A percentile compares a stretch with the other conserved stretches of the same genome.
Conservation (phyloP, 2,113 vertebrate genomes). For the Microtus pennsylvanicus region DNA sequence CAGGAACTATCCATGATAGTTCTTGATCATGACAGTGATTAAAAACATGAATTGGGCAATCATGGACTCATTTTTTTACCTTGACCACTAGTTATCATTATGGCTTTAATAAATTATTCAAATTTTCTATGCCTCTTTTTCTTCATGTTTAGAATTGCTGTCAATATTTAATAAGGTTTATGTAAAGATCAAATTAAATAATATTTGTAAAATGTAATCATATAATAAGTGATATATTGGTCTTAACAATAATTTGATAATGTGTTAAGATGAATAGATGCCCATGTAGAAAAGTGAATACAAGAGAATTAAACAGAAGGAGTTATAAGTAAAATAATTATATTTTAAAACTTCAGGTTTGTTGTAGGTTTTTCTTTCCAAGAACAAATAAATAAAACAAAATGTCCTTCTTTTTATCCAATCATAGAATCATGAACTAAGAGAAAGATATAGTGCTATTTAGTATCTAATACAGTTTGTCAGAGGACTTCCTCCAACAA, state of each 20-base stretch:
- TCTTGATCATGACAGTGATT: not conserved
- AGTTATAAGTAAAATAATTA: constrained; percentile 27
- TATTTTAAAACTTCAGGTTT: constrained; percentile 33
- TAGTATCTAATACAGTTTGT: not conserved
- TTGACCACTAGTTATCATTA: not conserved
- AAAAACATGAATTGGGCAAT: not conserved
- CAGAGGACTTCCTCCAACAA: not conserved
- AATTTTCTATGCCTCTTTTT: constrained; percentile 26
- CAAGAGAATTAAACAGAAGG: constrained; percentile 19
- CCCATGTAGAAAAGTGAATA: constrained; percentile 8
- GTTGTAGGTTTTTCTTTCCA: not conserved
- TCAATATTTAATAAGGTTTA: constrained; percentile 37
- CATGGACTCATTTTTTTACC: not conserved
- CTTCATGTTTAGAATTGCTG: not conserved
- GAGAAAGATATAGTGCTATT: not conserved
- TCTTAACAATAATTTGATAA: constrained; percentile 41
- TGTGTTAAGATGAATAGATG: constrained; percentile 35
- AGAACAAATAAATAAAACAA: not conserved
- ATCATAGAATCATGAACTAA: not conserved
- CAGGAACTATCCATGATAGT: not conserved
- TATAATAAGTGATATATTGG: not conserved
- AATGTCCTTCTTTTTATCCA: not conserved
- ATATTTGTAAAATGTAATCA: constrained; percentile 35
- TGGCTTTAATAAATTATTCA: constrained; percentile 23
- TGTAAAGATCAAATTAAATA: constrained; percentile 53